phyloP scores from a whole-genome alignment of 1,140 invertebrate species.

The Bombus haemorrhoidalis region DNA sequence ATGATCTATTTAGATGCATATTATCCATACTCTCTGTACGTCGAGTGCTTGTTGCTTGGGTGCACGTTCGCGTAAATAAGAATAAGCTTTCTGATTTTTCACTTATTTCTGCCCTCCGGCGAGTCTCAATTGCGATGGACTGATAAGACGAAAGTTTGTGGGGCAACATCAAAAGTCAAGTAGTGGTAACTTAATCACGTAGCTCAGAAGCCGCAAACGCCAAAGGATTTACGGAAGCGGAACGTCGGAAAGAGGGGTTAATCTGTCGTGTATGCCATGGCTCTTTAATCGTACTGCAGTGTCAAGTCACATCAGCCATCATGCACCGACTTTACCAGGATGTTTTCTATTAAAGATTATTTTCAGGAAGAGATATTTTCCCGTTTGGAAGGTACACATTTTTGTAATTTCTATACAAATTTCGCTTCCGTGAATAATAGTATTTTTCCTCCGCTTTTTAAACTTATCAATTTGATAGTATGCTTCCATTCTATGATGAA shows the following conservation, averaged over 20 bases:
- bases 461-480: neutral
- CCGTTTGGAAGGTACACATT: neutral
- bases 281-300: conserved; percentile 16
- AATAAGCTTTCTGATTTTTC: neutral
- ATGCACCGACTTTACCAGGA: neutral
- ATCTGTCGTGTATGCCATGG: conserved; percentile 25
- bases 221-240: conserved; percentile 28
- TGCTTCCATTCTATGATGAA: neutral
- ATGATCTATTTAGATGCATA: neutral
- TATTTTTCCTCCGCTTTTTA: neutral
- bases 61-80: neutral
- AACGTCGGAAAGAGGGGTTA: conserved; percentile 29
- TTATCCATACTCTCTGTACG: neutral
- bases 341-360: neutral
- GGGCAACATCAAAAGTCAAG: conserved; percentile 15
- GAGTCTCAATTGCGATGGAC: neutral
- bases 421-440: neutral
- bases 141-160: neutral
- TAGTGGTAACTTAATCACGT: conserved; percentile 25
- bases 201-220: neutral
- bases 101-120: neutral
- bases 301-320: neutral
- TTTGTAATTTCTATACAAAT: neutral
- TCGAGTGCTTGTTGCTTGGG: neutral
- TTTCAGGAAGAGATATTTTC: neutral